These are phyloP conservation scores for Potamilus streckersoni DNA, from an alignment of 1,140 invertebrate species.

Conservation along the genomic window DNA sequence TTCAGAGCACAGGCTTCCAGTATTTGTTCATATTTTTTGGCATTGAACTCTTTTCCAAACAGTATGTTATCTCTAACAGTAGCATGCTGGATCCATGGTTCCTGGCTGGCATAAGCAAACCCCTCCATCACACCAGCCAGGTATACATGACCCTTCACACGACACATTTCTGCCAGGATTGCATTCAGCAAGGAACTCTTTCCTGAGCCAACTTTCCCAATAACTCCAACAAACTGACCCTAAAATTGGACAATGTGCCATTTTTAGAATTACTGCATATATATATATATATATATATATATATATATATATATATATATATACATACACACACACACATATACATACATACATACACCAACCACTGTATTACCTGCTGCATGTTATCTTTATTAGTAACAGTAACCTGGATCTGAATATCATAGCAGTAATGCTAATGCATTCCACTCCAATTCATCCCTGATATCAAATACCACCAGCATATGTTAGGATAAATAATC, in stretches of 20 bases:
- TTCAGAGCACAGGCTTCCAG: constrained; percentile 86
- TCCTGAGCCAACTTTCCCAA: constrained; percentile 67
- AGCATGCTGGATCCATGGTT: constrained; percentile 90
- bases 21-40: constrained; percentile 77
- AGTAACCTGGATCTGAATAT: too few relatives aligned
- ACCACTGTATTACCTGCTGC: too few relatives aligned
- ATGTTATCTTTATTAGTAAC: too few relatives aligned
- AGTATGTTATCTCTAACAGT: constrained; percentile 93
- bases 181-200: constrained; percentile 62
- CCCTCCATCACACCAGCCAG: constrained; percentile 37
- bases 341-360: too few relatives aligned
- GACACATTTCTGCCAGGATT: constrained; percentile 64
- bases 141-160: constrained; percentile 46
- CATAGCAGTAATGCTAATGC: too few relatives aligned
- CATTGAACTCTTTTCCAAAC: constrained; percentile 86
- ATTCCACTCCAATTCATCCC: too few relatives aligned
- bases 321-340: too few relatives aligned
- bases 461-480: too few relatives aligned
- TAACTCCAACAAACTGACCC: constrained; percentile 64
- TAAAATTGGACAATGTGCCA: constrained; percentile 27
- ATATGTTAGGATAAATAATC: too few relatives aligned
- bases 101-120: constrained; percentile 81
- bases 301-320: too few relatives aligned
- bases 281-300: too few relatives aligned
- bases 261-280: too few relatives aligned